Evolutionary conservation across 2,797 vertebrate species (phyloP).

Genomic region (Sciurus vulgaris): DNA sequence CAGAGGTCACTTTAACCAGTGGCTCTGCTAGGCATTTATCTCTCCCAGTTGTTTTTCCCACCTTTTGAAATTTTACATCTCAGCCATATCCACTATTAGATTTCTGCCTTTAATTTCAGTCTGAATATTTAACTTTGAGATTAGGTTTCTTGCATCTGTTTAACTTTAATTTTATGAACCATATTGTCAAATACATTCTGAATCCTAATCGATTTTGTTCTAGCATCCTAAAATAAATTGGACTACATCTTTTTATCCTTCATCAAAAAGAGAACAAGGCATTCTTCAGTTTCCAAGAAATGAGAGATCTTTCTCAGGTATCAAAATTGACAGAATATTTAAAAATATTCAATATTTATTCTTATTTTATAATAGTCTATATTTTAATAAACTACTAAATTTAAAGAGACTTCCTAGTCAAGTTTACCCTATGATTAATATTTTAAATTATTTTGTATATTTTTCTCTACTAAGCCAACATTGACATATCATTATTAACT

Average conservation of each 20-base stretch:
- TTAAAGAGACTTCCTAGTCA: neutral
- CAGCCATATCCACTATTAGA: neutral
- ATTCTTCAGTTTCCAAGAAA: neutral
- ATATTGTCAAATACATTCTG: neutral
- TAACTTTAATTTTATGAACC: neutral
- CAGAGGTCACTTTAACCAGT: neutral
- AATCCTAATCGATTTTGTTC: neutral
- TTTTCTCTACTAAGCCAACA: neutral
- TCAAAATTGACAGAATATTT: neutral
- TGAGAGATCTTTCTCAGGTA: neutral
- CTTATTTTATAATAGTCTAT: neutral
- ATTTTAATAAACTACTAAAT: neutral
- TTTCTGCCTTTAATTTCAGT: neutral
- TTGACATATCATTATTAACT: neutral
- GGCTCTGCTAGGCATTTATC: neutral
- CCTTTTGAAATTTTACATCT: neutral
- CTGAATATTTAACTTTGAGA: neutral
- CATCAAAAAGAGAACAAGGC: neutral
- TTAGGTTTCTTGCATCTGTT: neutral
- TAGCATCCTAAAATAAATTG: neutral
- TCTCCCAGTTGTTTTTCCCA: neutral
- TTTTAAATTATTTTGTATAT: neutral
- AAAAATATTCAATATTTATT: neutral
- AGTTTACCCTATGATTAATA: neutral
- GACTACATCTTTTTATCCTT: neutral